A percentile compares a stretch with the other conserved stretches of the same genome.
phyloP scores from a whole-genome alignment of 2,888 invertebrate genomes.

The Eugnorisma glareosa region DNA sequence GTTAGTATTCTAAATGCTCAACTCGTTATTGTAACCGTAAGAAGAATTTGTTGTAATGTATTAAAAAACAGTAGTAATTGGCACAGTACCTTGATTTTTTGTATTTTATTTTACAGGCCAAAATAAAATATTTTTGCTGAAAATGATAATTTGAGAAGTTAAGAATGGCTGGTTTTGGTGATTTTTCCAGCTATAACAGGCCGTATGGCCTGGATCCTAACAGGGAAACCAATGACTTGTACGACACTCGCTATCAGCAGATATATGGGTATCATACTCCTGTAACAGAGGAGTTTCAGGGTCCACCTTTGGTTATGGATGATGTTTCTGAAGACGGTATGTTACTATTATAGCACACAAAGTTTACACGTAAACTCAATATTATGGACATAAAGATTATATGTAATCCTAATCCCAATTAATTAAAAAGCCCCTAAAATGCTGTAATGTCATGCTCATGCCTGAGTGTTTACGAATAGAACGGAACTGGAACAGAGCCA shows the following conservation, averaged over 20 bases:
- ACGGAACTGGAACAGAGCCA: conserved; percentile 16
- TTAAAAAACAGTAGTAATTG: conserved; percentile 30
- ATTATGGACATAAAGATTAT: neutral
- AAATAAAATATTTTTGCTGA: conserved; percentile 23
- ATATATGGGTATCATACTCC: conserved; percentile 89
- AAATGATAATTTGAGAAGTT: conserved; percentile 54
- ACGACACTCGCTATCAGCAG: conserved; percentile 88
- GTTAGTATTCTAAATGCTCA: accelerated
- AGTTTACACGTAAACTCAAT: neutral
- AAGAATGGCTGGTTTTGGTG: conserved; percentile 88
- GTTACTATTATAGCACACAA: conserved; percentile 6
- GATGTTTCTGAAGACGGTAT: conserved; percentile 87
- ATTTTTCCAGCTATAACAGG: conserved; percentile 85
- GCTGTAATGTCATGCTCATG: neutral
- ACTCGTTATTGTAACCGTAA: accelerated
- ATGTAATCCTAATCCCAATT: neutral
- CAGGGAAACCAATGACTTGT: conserved; percentile 86
- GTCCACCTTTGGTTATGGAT: conserved; percentile 88
- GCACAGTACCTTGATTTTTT: conserved; percentile 43
- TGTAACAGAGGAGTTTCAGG: conserved; percentile 87
- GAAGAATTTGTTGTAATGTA: conserved; percentile 2
- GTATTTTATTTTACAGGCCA: conserved; percentile 56
- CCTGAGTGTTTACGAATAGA: conserved; percentile 23
- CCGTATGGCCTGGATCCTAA: conserved; percentile 87
- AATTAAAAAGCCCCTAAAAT: neutral